A percentile compares a stretch with the other conserved stretches of the same genome.
Conservation (phyloP, 2,797 vertebrate species). For the Echiichthys vipera region DNA sequence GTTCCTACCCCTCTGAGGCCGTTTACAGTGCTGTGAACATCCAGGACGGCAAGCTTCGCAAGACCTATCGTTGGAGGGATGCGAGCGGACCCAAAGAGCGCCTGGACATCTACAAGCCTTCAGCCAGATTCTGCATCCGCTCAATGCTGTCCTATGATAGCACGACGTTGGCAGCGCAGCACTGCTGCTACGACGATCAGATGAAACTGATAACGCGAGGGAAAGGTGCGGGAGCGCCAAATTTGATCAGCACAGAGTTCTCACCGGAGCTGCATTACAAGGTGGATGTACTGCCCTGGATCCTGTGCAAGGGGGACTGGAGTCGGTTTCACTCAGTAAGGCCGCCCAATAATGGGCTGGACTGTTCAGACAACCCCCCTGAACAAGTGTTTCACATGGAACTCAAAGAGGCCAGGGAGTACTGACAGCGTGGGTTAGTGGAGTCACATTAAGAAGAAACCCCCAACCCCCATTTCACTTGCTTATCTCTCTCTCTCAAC, state of each 20-base stretch:
- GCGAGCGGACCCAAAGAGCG: slow-evolving; percentile 90
- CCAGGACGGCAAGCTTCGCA: slow-evolving; percentile 81
- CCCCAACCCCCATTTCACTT: not conserved
- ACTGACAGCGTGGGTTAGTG: slow-evolving; percentile 70
- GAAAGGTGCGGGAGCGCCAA: slow-evolving; percentile 88
- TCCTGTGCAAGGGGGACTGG: slow-evolving; percentile 94
- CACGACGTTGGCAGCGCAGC: slow-evolving; percentile 89
- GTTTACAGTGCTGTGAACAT: slow-evolving; percentile 86
- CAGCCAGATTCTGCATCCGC: slow-evolving; percentile 89
- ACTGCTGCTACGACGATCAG: slow-evolving; percentile 90
- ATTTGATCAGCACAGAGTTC: slow-evolving; percentile 91
- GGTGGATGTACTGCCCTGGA: slow-evolving; percentile 92
- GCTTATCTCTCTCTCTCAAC: too few relatives aligned
- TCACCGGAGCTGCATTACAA: slow-evolving; percentile 93
- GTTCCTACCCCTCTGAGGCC: slow-evolving; percentile 88
- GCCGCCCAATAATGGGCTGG: slow-evolving; percentile 89
- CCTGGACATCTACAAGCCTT: slow-evolving; percentile 92
- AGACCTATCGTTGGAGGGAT: slow-evolving; percentile 89
- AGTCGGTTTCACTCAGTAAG: slow-evolving; percentile 88
- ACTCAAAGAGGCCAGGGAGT: slow-evolving; percentile 90
- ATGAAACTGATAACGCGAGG: slow-evolving; percentile 90
- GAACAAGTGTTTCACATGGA: slow-evolving; percentile 88
- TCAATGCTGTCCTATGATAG: slow-evolving; percentile 89
- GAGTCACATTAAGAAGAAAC: not conserved
- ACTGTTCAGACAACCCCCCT: slow-evolving; percentile 83